Evolutionary conservation across 2,113 vertebrate species (phyloP).

Genomic region (Gallinago paraguaiae): DNA sequence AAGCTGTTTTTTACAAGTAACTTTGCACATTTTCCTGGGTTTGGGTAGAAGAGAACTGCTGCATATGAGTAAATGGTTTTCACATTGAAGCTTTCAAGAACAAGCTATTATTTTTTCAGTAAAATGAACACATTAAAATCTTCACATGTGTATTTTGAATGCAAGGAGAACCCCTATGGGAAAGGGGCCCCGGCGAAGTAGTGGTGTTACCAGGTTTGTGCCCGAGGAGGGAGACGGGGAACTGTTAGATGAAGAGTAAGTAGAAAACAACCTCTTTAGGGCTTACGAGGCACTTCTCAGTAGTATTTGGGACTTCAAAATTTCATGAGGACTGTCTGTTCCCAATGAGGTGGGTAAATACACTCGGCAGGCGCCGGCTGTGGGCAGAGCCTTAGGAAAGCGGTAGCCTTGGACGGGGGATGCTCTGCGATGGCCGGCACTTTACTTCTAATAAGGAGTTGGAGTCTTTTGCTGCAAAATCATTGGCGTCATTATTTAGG

Average conservation of each 20-base stretch:
- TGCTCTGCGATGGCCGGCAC: neutral
- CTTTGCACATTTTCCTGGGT: neutral
- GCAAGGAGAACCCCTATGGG: neutral
- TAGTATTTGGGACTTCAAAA: neutral
- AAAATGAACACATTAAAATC: neutral
- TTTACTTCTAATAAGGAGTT: neutral
- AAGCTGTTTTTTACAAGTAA: neutral
- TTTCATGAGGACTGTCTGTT: neutral
- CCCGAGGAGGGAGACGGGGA: neutral
- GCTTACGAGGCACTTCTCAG: neutral
- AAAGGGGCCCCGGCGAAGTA: too few species aligned
- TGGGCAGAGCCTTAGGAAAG: neutral
- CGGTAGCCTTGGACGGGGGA: rapidly evolving
- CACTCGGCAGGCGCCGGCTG: neutral
- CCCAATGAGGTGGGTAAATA: too few species aligned
- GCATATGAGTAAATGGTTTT: neutral
- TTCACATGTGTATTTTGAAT: neutral
- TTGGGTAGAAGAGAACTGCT: neutral
- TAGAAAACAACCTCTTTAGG: neutral
- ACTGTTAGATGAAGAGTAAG: neutral
- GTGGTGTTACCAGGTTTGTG: neutral
- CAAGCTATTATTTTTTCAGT: neutral
- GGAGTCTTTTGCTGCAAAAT: neutral
- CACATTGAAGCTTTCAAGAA: neutral
- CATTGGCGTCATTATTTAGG: neutral